These are phyloP conservation scores for Marronus borbonicus DNA, from an alignment of 2,888 invertebrate genomes.

Conservation along the genomic window DNA sequence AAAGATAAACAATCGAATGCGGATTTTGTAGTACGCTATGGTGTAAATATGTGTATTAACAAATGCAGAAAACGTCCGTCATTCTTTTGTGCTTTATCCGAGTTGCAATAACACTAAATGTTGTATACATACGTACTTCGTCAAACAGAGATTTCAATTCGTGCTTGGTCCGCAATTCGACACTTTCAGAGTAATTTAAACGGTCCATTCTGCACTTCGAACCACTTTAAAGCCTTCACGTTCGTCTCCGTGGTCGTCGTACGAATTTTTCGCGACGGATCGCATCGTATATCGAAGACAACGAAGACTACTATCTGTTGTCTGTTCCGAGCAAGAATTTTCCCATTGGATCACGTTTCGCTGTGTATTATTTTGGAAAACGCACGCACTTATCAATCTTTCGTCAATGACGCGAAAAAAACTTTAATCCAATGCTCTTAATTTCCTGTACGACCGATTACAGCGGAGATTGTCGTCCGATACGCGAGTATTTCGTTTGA, in stretches of 20 bases:
- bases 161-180: conserved; percentile 4
- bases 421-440: too few relatives aligned
- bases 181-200: not conserved
- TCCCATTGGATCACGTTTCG: conserved; percentile 21
- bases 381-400: not conserved
- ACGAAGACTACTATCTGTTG: not conserved
- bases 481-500: too few relatives aligned
- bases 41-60: too few relatives aligned
- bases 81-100: too few relatives aligned
- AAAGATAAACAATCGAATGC: not conserved
- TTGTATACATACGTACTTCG: conserved; percentile 13
- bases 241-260: not conserved
- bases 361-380: conserved; percentile 18
- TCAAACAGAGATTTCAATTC: conserved; percentile 30
- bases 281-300: not conserved
- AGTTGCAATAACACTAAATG: not conserved
- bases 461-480: too few relatives aligned
- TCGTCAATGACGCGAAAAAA: too few relatives aligned
- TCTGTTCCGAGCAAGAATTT: not conserved
- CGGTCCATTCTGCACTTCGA: not conserved
- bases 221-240: too few relatives aligned
- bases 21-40: not conserved
- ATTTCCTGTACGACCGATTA: too few relatives aligned
- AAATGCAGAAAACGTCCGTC: not conserved
- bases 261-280: not conserved